Percentiles rank a stretch among this genome's conserved stretches.
Evolutionary conservation across 2,888 invertebrate genomes (phyloP).

Genomic region (Tridacna gigas): DNA sequence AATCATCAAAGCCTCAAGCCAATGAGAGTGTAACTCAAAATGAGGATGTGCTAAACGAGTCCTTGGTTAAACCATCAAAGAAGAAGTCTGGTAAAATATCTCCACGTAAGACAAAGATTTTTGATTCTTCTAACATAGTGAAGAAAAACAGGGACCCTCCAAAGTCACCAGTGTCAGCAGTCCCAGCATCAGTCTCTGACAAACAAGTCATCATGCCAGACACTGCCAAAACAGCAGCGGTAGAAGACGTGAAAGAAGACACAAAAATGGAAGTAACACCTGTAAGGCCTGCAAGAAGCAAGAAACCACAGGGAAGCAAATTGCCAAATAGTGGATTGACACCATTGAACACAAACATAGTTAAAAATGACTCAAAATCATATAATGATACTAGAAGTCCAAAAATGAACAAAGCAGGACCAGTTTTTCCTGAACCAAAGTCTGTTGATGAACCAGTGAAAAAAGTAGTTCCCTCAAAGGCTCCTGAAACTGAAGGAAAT

Average conservation of each 20-base stretch:
- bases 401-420: slow-evolving; percentile 33
- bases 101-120: slow-evolving; percentile 66
- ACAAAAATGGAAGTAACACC: slow-evolving; percentile 18
- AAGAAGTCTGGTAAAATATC: slow-evolving; percentile 55
- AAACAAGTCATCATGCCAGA: background rate
- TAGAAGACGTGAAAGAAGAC: slow-evolving; percentile 2
- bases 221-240: background rate
- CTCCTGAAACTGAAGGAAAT: slow-evolving; percentile 37
- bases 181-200: background rate
- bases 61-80: slow-evolving; percentile 22
- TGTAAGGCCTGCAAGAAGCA: slow-evolving; percentile 1
- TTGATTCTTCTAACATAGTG: slow-evolving; percentile 66
- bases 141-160: slow-evolving; percentile 49
- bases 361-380: slow-evolving; percentile 17
- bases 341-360: slow-evolving; percentile 42
- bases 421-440: slow-evolving; percentile 45
- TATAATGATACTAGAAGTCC: slow-evolving; percentile 27
- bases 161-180: slow-evolving; percentile 25
- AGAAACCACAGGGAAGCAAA: slow-evolving; percentile 14
- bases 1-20: background rate
- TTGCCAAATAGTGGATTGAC: slow-evolving; percentile 36
- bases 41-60: slow-evolving; percentile 18
- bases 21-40: background rate
- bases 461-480: slow-evolving; percentile 12
- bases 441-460: slow-evolving; percentile 1